These are phyloP conservation scores for Semnornis frantzii DNA, from an alignment of 2,113 vertebrate species.

Conservation along the genomic window DNA sequence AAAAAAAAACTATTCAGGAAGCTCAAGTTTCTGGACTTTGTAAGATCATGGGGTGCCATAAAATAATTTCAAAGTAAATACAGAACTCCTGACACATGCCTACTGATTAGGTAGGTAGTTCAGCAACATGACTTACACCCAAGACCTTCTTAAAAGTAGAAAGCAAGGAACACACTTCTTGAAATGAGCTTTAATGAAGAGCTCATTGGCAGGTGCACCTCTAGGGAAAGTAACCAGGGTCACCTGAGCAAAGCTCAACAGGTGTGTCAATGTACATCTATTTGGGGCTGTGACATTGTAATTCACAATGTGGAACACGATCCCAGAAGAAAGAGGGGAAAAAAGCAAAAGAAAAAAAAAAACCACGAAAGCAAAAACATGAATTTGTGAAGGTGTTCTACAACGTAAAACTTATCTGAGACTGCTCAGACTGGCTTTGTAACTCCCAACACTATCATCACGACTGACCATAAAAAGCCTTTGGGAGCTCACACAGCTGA, in stretches of 20 bases:
- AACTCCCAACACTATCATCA: not conserved
- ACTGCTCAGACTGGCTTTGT: not conserved
- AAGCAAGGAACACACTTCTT: not conserved
- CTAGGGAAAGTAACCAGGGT: not conserved
- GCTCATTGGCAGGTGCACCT: rapidly evolving
- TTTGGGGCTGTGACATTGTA: not conserved
- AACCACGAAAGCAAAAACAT: not conserved
- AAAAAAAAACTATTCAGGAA: not conserved
- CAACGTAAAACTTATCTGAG: not conserved
- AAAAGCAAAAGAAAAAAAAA: not conserved
- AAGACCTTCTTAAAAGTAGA: not conserved
- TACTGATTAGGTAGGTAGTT: not conserved
- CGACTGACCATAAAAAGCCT: slow-evolving; percentile 15
- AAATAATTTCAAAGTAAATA: not conserved
- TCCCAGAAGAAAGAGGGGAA: not conserved
- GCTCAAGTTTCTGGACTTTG: not conserved
- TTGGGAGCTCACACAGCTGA: not conserved
- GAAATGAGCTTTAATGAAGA: not conserved
- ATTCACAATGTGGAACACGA: not conserved
- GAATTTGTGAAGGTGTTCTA: not conserved
- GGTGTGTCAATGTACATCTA: not conserved
- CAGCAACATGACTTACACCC: not conserved
- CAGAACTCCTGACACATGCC: not conserved
- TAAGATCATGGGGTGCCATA: not conserved
- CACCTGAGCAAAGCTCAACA: not conserved